Evolutionary conservation across 2,888 invertebrate species (phyloP).

Genomic region (Ceramica pisi): DNA sequence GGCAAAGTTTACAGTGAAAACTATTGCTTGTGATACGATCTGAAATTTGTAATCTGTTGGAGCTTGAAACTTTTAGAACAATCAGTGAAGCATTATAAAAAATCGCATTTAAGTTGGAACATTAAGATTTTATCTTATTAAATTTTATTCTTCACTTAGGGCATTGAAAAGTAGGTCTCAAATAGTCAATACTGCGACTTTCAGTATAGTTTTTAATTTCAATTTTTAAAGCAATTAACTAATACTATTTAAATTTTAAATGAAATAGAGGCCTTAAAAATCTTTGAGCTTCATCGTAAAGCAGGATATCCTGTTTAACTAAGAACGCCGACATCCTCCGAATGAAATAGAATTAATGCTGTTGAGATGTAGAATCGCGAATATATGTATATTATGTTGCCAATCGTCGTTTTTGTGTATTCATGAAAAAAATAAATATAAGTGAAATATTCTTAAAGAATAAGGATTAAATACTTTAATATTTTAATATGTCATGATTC

Average conservation of each 20-base stretch:
- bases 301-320: constrained; percentile 59
- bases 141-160: not conserved
- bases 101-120: not conserved
- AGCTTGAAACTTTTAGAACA: constrained; percentile 3
- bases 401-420: constrained; percentile 11
- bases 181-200: not conserved
- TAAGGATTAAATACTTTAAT: no score
- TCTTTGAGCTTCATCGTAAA: constrained; percentile 38
- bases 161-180: not conserved
- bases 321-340: not conserved
- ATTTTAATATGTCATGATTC: no score
- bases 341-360: constrained; percentile 14
- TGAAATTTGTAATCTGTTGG: not conserved
- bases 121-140: constrained; percentile 5
- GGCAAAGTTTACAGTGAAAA: constrained; percentile 15
- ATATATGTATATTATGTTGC: no score
- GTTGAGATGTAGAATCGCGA: constrained; percentile 5
- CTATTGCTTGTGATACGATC: constrained; percentile 11
- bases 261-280: constrained; percentile 38
- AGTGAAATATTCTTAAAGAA: no score
- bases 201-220: not conserved
- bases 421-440: not conserved
- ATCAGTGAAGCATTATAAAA: not conserved
- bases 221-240: constrained; percentile 9
- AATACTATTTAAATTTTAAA: constrained; percentile 26